Evolutionary conservation across 2,888 invertebrate species (phyloP), one percentile per base, ranked within the genome.

Genomic region (Drosophila merina): DNA sequence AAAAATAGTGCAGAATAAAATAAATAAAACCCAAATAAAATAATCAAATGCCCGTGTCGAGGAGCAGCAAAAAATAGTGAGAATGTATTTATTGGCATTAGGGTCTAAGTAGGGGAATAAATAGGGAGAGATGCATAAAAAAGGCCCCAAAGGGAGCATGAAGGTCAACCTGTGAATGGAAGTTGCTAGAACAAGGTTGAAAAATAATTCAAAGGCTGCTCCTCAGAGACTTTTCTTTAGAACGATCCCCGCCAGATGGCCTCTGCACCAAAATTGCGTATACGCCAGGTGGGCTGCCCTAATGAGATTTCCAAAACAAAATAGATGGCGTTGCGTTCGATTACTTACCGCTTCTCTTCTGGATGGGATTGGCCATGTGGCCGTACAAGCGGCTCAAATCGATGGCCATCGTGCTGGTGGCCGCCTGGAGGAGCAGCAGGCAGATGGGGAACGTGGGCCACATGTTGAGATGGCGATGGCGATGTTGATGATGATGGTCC

Each of bases 301-400:
- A 64, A 55, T 73, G 57, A 71, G 74, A 56, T 66, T n/a, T 26
- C 67, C 8, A 66, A 52, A 52, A 52, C 31, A 20, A 52, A 31
- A 48, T 45, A 12, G 36, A 36, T 36, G 49, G 9, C 12, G 47
- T 48, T 50, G 14, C 14, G 44, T 57, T 70, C 59, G 58, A 71
- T 70, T 54, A 90, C 92, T 92, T 90, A 92, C 92, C 92, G 75
- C 88, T 89, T 26, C 92, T 85, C 68, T 92, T 92, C 72, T 92
- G 91, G 57, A 92, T 76, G 70, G 90, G 90, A 70, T 89, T 90
- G 40, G 89, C 90, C 87, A 94, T 92, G 90, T 96, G 96, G 14
- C 96, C 96, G 88, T 97, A 96, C 62, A 97, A 94, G 74, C 95
- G 94, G 92, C 95, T 96, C 83, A 97, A 94, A 93, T 97, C 96